These are phyloP conservation scores for Cossypha heuglini DNA, from an alignment of 2,797 vertebrate species.

Conservation along the genomic window DNA sequence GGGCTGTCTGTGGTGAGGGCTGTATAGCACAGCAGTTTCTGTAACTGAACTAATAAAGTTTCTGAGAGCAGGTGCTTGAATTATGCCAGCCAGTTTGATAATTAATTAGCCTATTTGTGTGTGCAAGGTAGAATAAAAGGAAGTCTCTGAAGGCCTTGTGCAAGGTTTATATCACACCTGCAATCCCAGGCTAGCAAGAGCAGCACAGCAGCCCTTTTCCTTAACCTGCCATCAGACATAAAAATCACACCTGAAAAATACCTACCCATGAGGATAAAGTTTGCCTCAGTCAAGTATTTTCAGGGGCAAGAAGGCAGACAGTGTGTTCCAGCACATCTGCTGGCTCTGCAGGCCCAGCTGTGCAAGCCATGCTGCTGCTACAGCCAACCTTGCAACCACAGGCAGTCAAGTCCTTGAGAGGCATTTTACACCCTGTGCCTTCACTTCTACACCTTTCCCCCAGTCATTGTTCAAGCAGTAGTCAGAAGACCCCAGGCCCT, in stretches of 20 bases:
- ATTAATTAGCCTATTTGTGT: neutral
- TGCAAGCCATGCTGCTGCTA: neutral
- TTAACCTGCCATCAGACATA: neutral
- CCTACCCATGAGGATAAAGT: neutral
- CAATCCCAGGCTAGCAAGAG: neutral
- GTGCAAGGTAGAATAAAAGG: neutral
- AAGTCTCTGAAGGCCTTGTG: neutral
- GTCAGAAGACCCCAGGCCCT: neutral
- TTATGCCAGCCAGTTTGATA: neutral
- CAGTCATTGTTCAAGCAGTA: fast-evolving
- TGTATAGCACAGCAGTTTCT: neutral
- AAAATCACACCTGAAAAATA: neutral
- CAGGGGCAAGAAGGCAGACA: neutral
- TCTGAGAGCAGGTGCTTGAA: neutral
- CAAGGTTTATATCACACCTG: neutral
- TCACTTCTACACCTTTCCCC: neutral
- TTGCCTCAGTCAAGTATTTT: neutral
- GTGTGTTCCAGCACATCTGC: neutral
- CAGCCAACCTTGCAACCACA: neutral
- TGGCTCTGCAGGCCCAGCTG: neutral
- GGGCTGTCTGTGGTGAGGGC: neutral
- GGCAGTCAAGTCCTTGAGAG: neutral
- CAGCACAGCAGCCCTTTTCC: neutral
- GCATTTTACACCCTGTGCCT: neutral
- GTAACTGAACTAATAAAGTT: neutral